Evolutionary conservation across 2,113 vertebrate genomes (phyloP).

Genomic region (Oostethus manadensis): DNA sequence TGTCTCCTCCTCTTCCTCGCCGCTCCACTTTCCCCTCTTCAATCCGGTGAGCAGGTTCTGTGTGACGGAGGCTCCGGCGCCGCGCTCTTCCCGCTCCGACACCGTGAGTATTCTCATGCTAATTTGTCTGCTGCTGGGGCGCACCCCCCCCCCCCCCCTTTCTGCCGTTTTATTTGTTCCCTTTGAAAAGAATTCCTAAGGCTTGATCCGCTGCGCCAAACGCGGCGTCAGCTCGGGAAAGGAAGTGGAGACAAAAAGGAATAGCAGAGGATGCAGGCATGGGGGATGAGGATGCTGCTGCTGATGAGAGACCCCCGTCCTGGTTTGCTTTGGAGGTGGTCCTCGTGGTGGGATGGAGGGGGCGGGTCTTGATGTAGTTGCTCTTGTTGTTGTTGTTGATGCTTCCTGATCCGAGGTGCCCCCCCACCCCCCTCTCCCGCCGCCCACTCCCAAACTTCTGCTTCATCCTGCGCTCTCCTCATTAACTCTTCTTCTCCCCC

Average conservation of each 20-base stretch:
- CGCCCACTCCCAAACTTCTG: conserved; percentile 48
- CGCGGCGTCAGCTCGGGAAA: conserved; percentile 19
- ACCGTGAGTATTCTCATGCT: conserved; percentile 66
- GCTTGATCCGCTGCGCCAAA: conserved; percentile 29
- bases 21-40: conserved; percentile 58
- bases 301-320: conserved; percentile 21
- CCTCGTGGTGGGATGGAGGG: conserved; percentile 37
- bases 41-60: conserved; percentile 65
- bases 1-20: conserved; percentile 32
- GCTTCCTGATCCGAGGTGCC: conserved; percentile 34
- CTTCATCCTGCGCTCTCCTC: conserved; percentile 48
- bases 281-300: neutral
- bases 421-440: conserved; percentile 42
- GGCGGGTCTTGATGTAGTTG: conserved; percentile 59
- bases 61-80: conserved; percentile 60
- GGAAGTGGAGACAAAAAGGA: conserved; percentile 42
- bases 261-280: conserved; percentile 32
- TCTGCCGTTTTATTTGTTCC: too few species aligned
- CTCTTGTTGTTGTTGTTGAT: conserved; percentile 50
- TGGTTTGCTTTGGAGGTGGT: neutral
- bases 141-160: conserved; percentile 4
- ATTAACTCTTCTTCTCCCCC: neutral
- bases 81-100: conserved; percentile 55
- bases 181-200: conserved; percentile 18
- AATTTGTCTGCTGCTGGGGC: conserved; percentile 39